A percentile compares a stretch with the other conserved stretches of the same genome.
Evolutionary conservation across 2,797 vertebrate genomes (phyloP).

Genomic region (Alca torda): DNA sequence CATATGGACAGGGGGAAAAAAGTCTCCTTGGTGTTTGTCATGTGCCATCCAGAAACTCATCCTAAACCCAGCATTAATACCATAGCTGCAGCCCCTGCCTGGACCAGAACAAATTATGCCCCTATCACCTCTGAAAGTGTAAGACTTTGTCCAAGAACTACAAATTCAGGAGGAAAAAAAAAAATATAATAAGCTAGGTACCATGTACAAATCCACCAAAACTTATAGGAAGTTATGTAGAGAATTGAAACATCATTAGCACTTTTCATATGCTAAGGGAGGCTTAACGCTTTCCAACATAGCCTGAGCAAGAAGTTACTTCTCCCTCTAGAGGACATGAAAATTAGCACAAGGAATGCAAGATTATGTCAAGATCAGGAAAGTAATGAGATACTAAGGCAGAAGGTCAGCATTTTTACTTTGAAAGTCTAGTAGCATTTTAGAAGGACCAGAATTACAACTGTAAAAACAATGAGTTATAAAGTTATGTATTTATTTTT

Average conservation of each 20-base stretch:
- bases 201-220: neutral
- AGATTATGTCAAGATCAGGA: neutral
- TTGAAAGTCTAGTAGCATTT: neutral
- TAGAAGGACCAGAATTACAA: neutral
- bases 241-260: neutral
- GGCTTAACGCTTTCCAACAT: neutral
- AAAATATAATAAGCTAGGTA: neutral
- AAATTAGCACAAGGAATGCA: neutral
- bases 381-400: neutral
- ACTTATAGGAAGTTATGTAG: neutral
- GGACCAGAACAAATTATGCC: neutral
- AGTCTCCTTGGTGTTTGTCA: neutral
- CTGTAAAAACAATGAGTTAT: neutral
- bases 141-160: neutral
- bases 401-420: neutral
- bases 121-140: neutral
- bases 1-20: accelerated
- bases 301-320: neutral
- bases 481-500: neutral
- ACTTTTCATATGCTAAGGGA: neutral
- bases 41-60: neutral
- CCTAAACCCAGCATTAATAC: neutral
- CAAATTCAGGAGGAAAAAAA: neutral
- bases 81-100: neutral
- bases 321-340: constrained; percentile 46